phyloP scores from a whole-genome alignment of 2,888 invertebrate genomes.

The Apodemia hepburni region DNA sequence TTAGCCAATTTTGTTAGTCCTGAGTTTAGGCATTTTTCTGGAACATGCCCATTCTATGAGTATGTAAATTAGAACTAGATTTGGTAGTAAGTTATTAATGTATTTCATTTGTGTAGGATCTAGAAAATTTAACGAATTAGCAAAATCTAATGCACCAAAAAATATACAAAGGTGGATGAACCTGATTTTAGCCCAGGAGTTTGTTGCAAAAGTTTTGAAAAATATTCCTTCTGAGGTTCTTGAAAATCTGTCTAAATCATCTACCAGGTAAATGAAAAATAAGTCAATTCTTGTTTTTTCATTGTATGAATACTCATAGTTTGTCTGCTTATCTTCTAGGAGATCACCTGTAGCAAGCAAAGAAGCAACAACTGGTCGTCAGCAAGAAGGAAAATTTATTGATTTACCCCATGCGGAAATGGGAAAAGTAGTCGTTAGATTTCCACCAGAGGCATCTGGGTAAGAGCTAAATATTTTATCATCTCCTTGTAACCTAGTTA shows the following conservation, averaged over 20 bases:
- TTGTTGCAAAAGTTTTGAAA: constrained; percentile 77
- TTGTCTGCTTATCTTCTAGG: constrained; percentile 36
- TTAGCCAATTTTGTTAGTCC: too few relatives aligned
- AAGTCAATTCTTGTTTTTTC: neutral
- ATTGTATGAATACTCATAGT: neutral
- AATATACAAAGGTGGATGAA: constrained; percentile 85
- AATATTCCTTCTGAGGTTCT: constrained; percentile 77
- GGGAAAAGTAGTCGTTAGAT: constrained; percentile 98
- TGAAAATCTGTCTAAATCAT: constrained; percentile 46
- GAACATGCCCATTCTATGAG: too few relatives aligned
- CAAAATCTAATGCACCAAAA: constrained; percentile 70
- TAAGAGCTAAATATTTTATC: constrained; percentile 43
- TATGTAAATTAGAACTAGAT: too few relatives aligned
- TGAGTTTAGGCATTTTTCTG: too few relatives aligned
- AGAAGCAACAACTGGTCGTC: constrained; percentile 69
- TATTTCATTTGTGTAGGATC: constrained; percentile 45
- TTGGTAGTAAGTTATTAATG: too few relatives aligned
- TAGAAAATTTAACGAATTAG: constrained; percentile 51
- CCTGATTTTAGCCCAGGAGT: constrained; percentile 81
- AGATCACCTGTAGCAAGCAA: constrained; percentile 53
- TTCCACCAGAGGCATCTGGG: constrained; percentile 99
- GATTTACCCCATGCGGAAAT: constrained; percentile 97
- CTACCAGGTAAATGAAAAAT: constrained; percentile 45
- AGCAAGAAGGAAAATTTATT: constrained; percentile 97
- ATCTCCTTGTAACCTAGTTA: too few relatives aligned